Evolutionary conservation across 2,797 vertebrate species (phyloP).

Genomic region (Rhynchonycteris naso): DNA sequence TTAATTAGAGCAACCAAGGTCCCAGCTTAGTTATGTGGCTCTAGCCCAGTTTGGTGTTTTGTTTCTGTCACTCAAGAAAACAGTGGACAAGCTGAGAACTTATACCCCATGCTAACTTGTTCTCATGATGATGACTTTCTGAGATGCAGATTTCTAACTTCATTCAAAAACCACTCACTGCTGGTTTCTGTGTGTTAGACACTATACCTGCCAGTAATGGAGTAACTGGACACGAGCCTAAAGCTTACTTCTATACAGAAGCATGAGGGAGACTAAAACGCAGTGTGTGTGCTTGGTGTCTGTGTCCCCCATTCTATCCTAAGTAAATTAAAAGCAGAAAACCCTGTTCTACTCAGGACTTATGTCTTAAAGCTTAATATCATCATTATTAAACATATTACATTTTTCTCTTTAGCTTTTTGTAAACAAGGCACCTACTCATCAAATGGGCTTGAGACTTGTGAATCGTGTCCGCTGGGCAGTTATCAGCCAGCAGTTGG

Average conservation of each 20-base stretch:
- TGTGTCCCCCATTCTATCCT: not conserved
- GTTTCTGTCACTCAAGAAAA: not conserved
- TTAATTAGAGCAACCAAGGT: not conserved
- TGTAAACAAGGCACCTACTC: constrained; percentile 97
- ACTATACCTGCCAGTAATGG: not conserved
- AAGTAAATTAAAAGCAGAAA: not conserved
- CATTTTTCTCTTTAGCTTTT: constrained; percentile 88
- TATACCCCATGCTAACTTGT: not conserved
- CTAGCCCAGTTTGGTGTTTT: not conserved
- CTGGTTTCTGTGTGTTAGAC: not conserved
- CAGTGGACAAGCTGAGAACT: not conserved
- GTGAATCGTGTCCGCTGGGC: constrained; percentile 96
- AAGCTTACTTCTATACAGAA: not conserved
- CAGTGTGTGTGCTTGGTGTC: not conserved
- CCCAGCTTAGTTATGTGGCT: not conserved
- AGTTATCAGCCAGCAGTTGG: constrained; percentile 92
- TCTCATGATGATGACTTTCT: not conserved
- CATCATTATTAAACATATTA: not conserved
- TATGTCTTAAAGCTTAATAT: not conserved
- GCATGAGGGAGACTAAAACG: not conserved
- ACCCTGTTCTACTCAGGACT: not conserved
- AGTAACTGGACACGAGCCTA: not conserved
- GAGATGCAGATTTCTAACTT: not conserved
- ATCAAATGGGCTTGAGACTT: constrained; percentile 94
- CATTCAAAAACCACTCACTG: not conserved